phyloP scores from a whole-genome alignment of 2,888 invertebrate species.

The Mechanitis messenoides region DNA sequence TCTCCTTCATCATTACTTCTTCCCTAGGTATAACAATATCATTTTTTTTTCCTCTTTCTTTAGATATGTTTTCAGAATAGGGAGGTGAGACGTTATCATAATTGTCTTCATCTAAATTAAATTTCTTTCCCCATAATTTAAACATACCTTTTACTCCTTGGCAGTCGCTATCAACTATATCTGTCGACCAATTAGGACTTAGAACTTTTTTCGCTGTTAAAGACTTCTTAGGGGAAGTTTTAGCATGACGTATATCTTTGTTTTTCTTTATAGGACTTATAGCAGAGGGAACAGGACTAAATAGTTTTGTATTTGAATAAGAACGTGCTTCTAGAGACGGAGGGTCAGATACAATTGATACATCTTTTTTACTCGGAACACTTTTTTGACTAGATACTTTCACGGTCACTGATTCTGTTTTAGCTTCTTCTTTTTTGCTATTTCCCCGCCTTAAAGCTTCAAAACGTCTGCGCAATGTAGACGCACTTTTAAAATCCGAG shows the following conservation, averaged over 20 bases:
- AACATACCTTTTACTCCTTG: slow-evolving; percentile 59
- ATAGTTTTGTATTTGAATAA: slow-evolving; percentile 45
- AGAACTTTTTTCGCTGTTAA: slow-evolving; percentile 27
- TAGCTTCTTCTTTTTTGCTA: slow-evolving; percentile 45
- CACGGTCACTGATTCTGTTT: slow-evolving; percentile 33
- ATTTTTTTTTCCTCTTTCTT: slow-evolving; percentile 18
- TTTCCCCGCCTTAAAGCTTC: slow-evolving; percentile 51
- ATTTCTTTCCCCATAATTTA: slow-evolving; percentile 59
- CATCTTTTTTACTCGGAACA: slow-evolving; percentile 45
- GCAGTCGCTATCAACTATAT: slow-evolving; percentile 40
- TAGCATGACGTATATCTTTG: slow-evolving; percentile 28
- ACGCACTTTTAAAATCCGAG: slow-evolving; percentile 46
- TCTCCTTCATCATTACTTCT: slow-evolving; percentile 27
- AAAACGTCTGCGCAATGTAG: slow-evolving; percentile 50
- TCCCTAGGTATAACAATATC: slow-evolving; percentile 20
- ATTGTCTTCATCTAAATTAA: slow-evolving; percentile 50
- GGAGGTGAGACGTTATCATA: slow-evolving; percentile 31
- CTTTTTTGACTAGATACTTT: slow-evolving; percentile 37
- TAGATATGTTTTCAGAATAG: slow-evolving; percentile 25
- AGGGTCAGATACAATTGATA: slow-evolving; percentile 56
- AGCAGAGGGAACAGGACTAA: slow-evolving; percentile 34
- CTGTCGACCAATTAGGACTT: slow-evolving; percentile 34
- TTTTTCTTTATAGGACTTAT: slow-evolving; percentile 20
- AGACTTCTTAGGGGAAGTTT: slow-evolving; percentile 28
- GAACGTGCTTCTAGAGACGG: slow-evolving; percentile 56